phyloP scores from a whole-genome alignment of 2,888 invertebrate genomes.

The Plebejus melissa region DNA sequence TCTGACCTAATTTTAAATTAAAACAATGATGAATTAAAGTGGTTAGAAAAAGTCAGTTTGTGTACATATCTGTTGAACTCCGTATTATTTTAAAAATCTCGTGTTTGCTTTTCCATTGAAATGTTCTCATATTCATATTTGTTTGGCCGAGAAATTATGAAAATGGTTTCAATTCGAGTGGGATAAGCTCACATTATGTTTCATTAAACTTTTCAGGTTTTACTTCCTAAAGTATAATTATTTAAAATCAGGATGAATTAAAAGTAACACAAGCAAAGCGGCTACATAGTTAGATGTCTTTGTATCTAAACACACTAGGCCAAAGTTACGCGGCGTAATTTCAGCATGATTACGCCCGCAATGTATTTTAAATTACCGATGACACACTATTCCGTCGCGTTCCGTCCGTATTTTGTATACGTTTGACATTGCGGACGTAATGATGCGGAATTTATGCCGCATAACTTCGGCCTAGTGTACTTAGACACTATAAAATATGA shows the following conservation, averaged over 20 bases:
- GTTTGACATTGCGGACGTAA: too few relatives aligned
- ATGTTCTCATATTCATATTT: constrained; percentile 14
- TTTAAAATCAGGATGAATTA: neutral
- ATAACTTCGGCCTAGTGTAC: too few relatives aligned
- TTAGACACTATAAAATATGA: too few relatives aligned
- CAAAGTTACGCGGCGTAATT: too few relatives aligned
- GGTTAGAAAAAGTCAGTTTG: constrained; percentile 3
- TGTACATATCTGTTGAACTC: constrained; percentile 1
- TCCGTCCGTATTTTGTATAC: too few relatives aligned
- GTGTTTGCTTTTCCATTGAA: constrained; percentile 18
- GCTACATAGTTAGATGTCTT: too few relatives aligned
- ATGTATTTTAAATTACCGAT: too few relatives aligned
- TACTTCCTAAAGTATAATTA: neutral
- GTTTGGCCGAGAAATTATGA: constrained; percentile 8
- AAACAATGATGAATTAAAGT: constrained; percentile 21
- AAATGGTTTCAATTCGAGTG: neutral
- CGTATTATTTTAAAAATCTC: constrained; percentile 8
- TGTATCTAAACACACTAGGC: too few relatives aligned
- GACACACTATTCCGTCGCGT: too few relatives aligned
- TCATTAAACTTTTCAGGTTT: neutral
- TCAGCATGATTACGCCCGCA: too few relatives aligned
- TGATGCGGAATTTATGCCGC: too few relatives aligned
- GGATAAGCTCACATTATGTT: neutral
- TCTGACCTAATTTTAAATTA: neutral
- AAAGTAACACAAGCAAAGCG: too few relatives aligned